These are phyloP conservation scores for Dolichallabes microphthalmus DNA, from an alignment of 2,113 vertebrate genomes.

Conservation along the genomic window DNA sequence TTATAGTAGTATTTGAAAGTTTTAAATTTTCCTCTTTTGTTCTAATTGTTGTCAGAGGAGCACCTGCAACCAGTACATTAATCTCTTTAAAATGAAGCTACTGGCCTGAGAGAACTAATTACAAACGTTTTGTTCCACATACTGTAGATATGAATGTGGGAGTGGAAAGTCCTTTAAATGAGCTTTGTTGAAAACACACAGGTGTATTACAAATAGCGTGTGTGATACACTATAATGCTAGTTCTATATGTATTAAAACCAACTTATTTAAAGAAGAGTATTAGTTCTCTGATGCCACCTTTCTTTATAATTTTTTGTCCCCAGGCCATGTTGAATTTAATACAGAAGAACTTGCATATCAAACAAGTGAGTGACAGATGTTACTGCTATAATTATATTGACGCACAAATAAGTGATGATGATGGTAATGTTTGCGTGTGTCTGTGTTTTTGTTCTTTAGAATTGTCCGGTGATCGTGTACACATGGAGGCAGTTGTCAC, in stretches of 20 bases:
- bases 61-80: too few relatives aligned
- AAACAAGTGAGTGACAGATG: slow-evolving; percentile 80
- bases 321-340: slow-evolving; percentile 96
- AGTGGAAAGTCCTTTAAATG: not conserved
- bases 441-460: slow-evolving; percentile 59
- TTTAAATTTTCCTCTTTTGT: too few relatives aligned
- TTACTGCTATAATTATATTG: not conserved
- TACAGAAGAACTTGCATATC: slow-evolving; percentile 93
- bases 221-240: not conserved
- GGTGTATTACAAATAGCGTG: not conserved
- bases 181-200: not conserved
- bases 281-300: not conserved
- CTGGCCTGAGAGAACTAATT: too few relatives aligned
- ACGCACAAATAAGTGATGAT: not conserved
- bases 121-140: too few relatives aligned
- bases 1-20: too few relatives aligned
- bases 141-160: too few relatives aligned
- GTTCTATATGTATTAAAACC: not conserved
- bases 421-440: not conserved
- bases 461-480: slow-evolving; percentile 99
- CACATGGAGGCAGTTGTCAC: slow-evolving; percentile 98
- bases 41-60: too few relatives aligned
- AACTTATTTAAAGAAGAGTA: not conserved
- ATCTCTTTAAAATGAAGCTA: too few relatives aligned
- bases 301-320: not conserved